Base-by-base conservation (phyloP, 2,797 vertebrate species). In the Sebastes melanostomus region DNA sequence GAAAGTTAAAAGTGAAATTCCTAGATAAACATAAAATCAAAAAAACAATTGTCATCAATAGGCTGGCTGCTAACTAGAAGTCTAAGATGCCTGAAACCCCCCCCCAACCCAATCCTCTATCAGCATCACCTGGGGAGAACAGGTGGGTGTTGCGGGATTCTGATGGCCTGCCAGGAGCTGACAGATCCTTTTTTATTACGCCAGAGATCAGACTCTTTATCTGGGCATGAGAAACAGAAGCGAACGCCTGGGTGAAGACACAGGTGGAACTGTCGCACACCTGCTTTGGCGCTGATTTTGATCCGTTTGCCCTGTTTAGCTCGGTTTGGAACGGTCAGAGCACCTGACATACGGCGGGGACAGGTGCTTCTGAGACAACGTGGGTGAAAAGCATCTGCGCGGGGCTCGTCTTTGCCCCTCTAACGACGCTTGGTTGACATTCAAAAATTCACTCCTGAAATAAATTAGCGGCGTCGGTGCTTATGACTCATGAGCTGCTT, bases 261-360 rank as follows among this genome's bases (percentile, higher is more conserved):
- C 91, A 91, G 89, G 89, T 93, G 93, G 87, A 91, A 63, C 80
- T 91, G 91, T 90, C 89, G 88, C 83, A 89, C 87, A 92, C 88
- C 81, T 86, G 77, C 83, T 81, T 84, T 91, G 92, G 88, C 86
- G 84, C 32, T 38, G 82, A 91, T 91, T 90, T 82, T 82, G 88
- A 92, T 88, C 36, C 32, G 50, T 89, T 89, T 71, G 52, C 88
- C 86, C 87, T 85, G 91, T 92, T 91, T 83, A 75, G 86, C 81
- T 90, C 20, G 24, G 66, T 72, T 87, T 86, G 84, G 78, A 77
- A 61, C 58, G 75, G 67, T 77, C 34, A 24, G 46, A 86, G 77
- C 88, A 77, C 82, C 67, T 85, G 87, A 88, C 93, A 95, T 92
- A 94, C 30, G 90, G 92, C 24, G 7, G 79, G 66, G 69, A 88